Conservation (phyloP, 2,797 vertebrate species). For the Gobionotothen gibberifrons region DNA sequence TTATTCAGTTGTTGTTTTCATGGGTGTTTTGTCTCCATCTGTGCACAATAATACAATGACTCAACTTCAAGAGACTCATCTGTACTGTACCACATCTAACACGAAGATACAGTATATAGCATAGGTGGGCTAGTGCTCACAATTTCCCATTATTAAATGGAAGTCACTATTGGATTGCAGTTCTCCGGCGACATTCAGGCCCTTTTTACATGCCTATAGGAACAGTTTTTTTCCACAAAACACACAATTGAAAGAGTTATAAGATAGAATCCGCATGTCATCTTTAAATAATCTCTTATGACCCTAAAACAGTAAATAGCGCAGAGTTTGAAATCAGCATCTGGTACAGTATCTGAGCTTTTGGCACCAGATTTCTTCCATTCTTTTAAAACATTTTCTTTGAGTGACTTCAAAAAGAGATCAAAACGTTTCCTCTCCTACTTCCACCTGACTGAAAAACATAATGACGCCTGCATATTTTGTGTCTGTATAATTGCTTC, state of each 20-base stretch:
- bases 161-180: conserved; percentile 50
- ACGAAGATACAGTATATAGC: conserved; percentile 34
- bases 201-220: conserved; percentile 47
- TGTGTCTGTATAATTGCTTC: conserved; percentile 28
- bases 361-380: conserved; percentile 40
- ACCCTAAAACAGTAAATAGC: conserved; percentile 20
- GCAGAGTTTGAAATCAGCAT: conserved; percentile 50
- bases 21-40: conserved; percentile 38
- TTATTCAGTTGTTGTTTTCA: conserved; percentile 27
- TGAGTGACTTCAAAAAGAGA: conserved; percentile 2
- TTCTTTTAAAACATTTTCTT: neutral
- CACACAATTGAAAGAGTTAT: conserved; percentile 48
- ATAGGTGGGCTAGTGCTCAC: conserved; percentile 57
- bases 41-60: conserved; percentile 20
- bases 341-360: conserved; percentile 41
- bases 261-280: conserved; percentile 31
- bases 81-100: conserved; percentile 27
- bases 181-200: conserved; percentile 38
- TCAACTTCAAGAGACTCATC: conserved; percentile 29
- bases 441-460: conserved; percentile 26
- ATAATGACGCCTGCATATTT: conserved; percentile 12
- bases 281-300: conserved; percentile 44
- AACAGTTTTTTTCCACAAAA: conserved; percentile 43
- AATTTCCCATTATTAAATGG: conserved; percentile 32
- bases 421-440: conserved; percentile 1